phyloP scores from a whole-genome alignment of 1,140 invertebrate genomes.

The Lucilia sericata region DNA sequence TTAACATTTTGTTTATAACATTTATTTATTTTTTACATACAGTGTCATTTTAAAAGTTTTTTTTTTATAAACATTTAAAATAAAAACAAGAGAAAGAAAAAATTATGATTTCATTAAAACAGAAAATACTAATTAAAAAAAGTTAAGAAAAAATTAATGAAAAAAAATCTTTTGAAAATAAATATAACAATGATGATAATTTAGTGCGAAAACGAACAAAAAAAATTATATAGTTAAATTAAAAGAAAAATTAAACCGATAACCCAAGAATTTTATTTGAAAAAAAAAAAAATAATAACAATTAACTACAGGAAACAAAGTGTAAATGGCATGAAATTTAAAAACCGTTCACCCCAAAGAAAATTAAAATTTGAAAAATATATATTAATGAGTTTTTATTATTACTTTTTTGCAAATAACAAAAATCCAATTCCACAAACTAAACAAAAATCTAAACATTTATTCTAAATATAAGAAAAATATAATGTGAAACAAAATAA shows the following conservation, averaged over 20 bases:
- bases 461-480: background rate
- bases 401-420: background rate
- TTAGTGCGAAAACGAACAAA: slow-evolving; percentile 32
- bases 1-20: slow-evolving; percentile 30
- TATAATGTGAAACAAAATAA: background rate
- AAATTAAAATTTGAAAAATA: slow-evolving; percentile 25
- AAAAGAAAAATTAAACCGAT: slow-evolving; percentile 22
- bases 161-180: background rate
- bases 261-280: slow-evolving; percentile 32
- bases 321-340: slow-evolving; percentile 34
- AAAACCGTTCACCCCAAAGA: slow-evolving; percentile 33
- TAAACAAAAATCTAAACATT: background rate
- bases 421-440: slow-evolving; percentile 8
- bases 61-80: slow-evolving; percentile 37
- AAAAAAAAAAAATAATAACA: slow-evolving; percentile 13
- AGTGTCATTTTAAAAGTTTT: slow-evolving; percentile 43
- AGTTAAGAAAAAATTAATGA: slow-evolving; percentile 43
- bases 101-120: slow-evolving; percentile 46
- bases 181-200: slow-evolving; percentile 30
- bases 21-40: slow-evolving; percentile 45
- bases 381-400: background rate
- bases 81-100: slow-evolving; percentile 47
- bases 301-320: slow-evolving; percentile 19
- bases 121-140: slow-evolving; percentile 33
- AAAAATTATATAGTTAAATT: slow-evolving; percentile 32